A percentile compares a stretch with the other conserved stretches of the same genome.
Evolutionary conservation across 1,140 invertebrate species (phyloP).

Genomic region (Planococcus citri): DNA sequence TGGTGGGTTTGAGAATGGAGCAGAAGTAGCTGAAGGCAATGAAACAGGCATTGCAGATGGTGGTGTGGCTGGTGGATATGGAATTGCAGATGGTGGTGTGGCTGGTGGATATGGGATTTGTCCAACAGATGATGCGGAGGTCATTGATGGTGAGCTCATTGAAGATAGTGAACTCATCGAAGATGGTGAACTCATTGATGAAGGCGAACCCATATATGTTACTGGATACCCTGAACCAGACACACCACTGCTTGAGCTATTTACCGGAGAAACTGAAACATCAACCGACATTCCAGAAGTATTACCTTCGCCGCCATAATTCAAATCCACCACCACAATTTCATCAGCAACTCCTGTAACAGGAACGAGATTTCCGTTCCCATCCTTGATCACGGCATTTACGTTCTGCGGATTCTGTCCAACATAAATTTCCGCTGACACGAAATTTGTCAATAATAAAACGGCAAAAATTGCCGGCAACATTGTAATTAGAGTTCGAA

Average conservation of each 20-base stretch:
- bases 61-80: no score
- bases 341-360: not conserved
- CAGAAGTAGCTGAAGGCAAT: no score
- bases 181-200: not conserved
- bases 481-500: not conserved
- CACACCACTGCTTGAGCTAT: not conserved
- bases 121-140: no score
- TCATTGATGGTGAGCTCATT: no score
- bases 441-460: not conserved
- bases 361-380: not conserved
- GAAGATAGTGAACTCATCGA: not conserved
- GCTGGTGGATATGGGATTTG: no score
- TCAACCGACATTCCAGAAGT: not conserved
- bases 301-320: not conserved
- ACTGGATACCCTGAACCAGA: not conserved
- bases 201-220: no score
- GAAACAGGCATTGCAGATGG: no score
- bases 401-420: not conserved
- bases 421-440: not conserved
- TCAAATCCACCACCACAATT: not conserved
- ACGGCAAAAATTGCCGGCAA: not conserved
- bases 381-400: not conserved
- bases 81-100: no score
- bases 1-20: no score
- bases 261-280: not conserved